phyloP scores from a whole-genome alignment of 2,888 invertebrate species.

The Ochropleura plecta region DNA sequence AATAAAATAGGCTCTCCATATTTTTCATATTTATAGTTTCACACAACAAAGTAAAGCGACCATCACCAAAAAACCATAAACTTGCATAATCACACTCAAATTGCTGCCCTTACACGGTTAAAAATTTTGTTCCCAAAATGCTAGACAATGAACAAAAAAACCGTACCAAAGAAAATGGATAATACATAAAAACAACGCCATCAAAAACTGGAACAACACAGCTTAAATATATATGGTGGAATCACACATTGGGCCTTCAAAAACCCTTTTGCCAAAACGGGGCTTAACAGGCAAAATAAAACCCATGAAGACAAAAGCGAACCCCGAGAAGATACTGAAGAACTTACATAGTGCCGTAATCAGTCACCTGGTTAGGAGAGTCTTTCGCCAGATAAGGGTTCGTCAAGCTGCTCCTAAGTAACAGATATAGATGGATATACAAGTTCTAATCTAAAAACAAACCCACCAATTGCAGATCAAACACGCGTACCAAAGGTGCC shows the following conservation, averaged over 20 bases:
- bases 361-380: slow-evolving; percentile 41
- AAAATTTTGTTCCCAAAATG: not conserved
- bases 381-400: slow-evolving; percentile 43
- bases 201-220: not conserved
- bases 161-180: not conserved
- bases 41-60: not conserved
- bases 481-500: too few relatives aligned
- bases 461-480: not conserved
- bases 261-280: not conserved
- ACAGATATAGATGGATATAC: slow-evolving; percentile 38
- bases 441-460: not conserved
- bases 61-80: slow-evolving; percentile 15
- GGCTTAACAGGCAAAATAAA: not conserved
- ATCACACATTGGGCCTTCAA: not conserved
- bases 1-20: not conserved
- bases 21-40: not conserved
- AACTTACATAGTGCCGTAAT: slow-evolving; percentile 73
- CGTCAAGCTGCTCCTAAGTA: slow-evolving; percentile 68
- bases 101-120: not conserved
- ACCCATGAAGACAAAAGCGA: slow-evolving; percentile 38
- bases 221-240: not conserved
- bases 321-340: slow-evolving; percentile 32
- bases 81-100: too few relatives aligned
- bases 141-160: not conserved
- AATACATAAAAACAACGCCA: not conserved